Evolutionary conservation across 2,888 invertebrate genomes (phyloP).

Genomic region (Augiades crinisus): DNA sequence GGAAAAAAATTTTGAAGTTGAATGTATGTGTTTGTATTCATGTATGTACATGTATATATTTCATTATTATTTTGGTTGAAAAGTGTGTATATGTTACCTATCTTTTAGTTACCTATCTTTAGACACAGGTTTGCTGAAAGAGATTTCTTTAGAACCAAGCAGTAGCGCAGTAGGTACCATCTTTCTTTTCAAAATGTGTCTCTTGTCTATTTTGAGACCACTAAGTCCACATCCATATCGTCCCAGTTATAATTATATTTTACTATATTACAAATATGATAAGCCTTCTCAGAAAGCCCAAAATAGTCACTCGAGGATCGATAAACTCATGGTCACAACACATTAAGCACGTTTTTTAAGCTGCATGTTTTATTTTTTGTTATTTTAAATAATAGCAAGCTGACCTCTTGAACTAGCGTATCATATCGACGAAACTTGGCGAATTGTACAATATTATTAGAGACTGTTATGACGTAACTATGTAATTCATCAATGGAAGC

Average conservation of each 20-base stretch:
- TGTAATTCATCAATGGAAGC: constrained; percentile 15
- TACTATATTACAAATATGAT: background rate
- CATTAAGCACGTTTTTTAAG: constrained; percentile 6
- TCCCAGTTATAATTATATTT: background rate
- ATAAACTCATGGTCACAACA: background rate
- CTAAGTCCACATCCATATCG: too few relatives aligned
- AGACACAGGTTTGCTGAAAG: too few relatives aligned
- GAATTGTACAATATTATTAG: background rate
- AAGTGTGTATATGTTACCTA: too few relatives aligned
- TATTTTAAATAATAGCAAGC: constrained; percentile 4
- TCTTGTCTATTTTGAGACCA: too few relatives aligned
- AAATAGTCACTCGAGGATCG: background rate
- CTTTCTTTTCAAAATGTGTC: too few relatives aligned
- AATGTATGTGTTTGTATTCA: too few relatives aligned
- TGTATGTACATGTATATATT: too few relatives aligned
- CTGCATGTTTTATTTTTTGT: background rate
- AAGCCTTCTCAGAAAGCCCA: background rate
- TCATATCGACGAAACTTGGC: constrained; percentile 5
- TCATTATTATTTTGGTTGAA: too few relatives aligned
- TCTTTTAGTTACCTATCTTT: too few relatives aligned
- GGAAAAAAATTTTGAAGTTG: too few relatives aligned
- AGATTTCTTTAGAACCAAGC: too few relatives aligned
- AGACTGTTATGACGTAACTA: constrained; percentile 6
- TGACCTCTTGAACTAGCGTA: constrained; percentile 5
- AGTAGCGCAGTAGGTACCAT: too few relatives aligned